Evolutionary conservation across 2,113 vertebrate genomes (phyloP), one percentile per base, ranked within the genome.

Genomic region (Dipodomys ordii): DNA sequence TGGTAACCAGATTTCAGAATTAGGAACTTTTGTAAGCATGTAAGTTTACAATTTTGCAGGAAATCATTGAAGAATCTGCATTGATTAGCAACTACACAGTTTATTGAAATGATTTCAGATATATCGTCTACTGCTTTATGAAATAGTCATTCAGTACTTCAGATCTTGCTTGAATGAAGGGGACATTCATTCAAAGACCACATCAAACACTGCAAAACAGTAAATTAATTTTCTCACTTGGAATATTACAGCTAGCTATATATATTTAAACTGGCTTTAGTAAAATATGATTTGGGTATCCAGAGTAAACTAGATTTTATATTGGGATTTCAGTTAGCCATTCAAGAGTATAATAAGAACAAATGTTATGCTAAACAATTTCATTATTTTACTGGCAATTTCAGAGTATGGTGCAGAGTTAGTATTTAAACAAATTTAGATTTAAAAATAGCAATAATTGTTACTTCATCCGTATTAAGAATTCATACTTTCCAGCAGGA

Each of bases 241-340:
- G 28, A n/a, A 46, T 73, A 32, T 73, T 87, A 46, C 32, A 78
- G 6, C 39, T 71, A 11, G 10, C 60, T 87, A 6, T 85, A 27
- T 74, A 30, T 57, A 57, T 92, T 92, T 83, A 82, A 87, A 57
- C 22, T 78, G 82, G 64, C 27, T 84, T 83, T 87, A 89, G 49
- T n/a, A 39, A 67, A 90, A 25, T 44, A 2, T 88, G 25, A 81
- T 91, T 95, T 84, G 91, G 68, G 83, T 87, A 67, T 89, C 32
- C 84, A 46, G 28, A 87, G 23, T 80, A 76, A 88, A 74, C 46
- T 92, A 39, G 60, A 76, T 39, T 84, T 94, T 35, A 27, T 8
- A 83, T 65, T 95, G 69, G 6, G 71, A 27, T 44, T 88, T 78
- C 80, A 49, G 78, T 87, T 77, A 88, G 84, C 27, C 1, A 16